Evolutionary conservation across 2,113 vertebrate species (phyloP), one percentile per base, ranked within the genome.

Genomic region (Scortum barcoo): DNA sequence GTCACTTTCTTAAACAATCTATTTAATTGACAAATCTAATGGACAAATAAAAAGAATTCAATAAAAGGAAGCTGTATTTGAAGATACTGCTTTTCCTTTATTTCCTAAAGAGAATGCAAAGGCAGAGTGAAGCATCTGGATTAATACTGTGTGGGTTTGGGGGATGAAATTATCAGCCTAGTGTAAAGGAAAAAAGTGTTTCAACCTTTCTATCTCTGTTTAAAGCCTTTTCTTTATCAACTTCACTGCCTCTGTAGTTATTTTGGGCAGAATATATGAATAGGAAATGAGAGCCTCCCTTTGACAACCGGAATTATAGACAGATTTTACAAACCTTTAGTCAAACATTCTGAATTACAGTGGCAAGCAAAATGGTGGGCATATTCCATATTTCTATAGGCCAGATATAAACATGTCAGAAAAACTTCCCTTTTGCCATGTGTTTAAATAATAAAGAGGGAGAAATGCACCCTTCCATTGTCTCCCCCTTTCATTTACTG

Each of bases 371-470:
- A 30, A 30, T 42, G 22, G 2, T 3, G 3, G 11, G 20, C 10
- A 28, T 44, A 56, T 12, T 38, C 11, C 40, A 44, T 58, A 16
- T 10, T 30, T 73, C 26, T 72, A 22, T 63, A 14, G 44, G 22
- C 33, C 46, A 56, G 5, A 72, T 26, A 57, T 2, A 72, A 24
- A 26, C 22, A 61, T 57, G 11, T 60, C 22, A 38, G 42, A 66
- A 24, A 40, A 16, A 19, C 40, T 48, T 7, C 19, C 42, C 9
- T n/a, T n/a, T 26, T 42, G 24, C 17, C 17, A 24, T 68, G 61
- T 51, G 48, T 73, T 30, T 66, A 33, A 72, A 72, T 44, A 40
- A 71, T 58, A 67, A 7, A 69, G 19, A 28, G 17, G 17, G 19
- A 62, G 16, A 63, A 68, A 76, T 12, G 6, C 54, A 56, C 61